phyloP scores from a whole-genome alignment of 2,888 invertebrate species.

The Sepioteuthis lessoniana region DNA sequence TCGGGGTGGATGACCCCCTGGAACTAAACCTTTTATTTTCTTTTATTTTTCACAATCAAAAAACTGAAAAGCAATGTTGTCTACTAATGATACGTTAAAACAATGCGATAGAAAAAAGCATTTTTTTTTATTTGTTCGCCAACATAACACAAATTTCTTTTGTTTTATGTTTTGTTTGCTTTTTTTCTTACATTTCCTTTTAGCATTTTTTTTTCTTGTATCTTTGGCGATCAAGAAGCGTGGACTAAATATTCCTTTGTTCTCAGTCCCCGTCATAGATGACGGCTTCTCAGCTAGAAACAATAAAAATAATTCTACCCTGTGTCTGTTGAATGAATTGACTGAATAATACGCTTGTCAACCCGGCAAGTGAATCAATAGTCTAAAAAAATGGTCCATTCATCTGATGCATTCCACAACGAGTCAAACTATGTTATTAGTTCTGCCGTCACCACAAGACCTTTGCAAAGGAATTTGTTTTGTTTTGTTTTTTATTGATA shows the following conservation, averaged over 20 bases:
- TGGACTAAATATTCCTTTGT: not conserved
- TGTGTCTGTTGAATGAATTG: not conserved
- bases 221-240: not conserved
- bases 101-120: too few species aligned
- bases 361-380: not conserved
- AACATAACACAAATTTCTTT: too few species aligned
- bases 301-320: not conserved
- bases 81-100: too few species aligned
- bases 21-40: too few species aligned
- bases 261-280: not conserved
- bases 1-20: too few species aligned
- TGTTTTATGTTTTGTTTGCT: too few species aligned
- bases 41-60: too few species aligned
- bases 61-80: too few species aligned
- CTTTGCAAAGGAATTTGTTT: not conserved
- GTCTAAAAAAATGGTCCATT: constrained; percentile 16
- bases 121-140: too few species aligned
- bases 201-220: too few species aligned
- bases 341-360: not conserved
- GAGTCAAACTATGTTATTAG: not conserved
- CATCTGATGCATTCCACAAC: not conserved
- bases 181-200: too few species aligned
- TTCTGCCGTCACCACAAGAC: not conserved
- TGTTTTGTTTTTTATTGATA: not conserved
- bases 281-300: not conserved